phyloP scores from a whole-genome alignment of 2,888 invertebrate species.

The Portevinia maculata region DNA sequence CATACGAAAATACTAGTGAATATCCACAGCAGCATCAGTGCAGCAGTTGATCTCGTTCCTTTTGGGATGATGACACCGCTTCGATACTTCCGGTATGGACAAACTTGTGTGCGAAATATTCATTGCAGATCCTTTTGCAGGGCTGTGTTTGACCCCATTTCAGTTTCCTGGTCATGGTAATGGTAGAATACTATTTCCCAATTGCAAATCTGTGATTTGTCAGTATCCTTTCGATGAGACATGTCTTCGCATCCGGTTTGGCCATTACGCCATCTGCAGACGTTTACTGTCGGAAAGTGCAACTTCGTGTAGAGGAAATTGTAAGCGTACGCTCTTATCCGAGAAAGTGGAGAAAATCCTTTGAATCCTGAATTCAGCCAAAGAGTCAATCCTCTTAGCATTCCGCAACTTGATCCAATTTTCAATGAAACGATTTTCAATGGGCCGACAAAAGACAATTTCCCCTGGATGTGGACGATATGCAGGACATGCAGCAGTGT shows the following conservation, averaged over 20 bases:
- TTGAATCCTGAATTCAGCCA: constrained; percentile 53
- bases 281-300: constrained; percentile 25
- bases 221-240: constrained; percentile 65
- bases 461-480: neutral
- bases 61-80: constrained; percentile 59
- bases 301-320: constrained; percentile 21
- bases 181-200: constrained; percentile 29
- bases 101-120: constrained; percentile 29
- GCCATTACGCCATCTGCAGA: constrained; percentile 51
- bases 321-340: constrained; percentile 33
- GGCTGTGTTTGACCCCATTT: constrained; percentile 54
- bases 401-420: constrained; percentile 71
- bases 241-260: constrained; percentile 45
- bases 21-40: constrained; percentile 17
- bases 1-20: constrained; percentile 51
- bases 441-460: constrained; percentile 45
- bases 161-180: constrained; percentile 7
- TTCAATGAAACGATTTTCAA: constrained; percentile 71
- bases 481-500: neutral
- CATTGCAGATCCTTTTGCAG: constrained; percentile 1
- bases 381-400: constrained; percentile 71
- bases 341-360: constrained; percentile 59
- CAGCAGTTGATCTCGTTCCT: constrained; percentile 45
- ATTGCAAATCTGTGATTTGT: constrained; percentile 64
- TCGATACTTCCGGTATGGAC: constrained; percentile 53